Conservation (phyloP, 1,140 invertebrate species). For the Drosophila mayri region DNA sequence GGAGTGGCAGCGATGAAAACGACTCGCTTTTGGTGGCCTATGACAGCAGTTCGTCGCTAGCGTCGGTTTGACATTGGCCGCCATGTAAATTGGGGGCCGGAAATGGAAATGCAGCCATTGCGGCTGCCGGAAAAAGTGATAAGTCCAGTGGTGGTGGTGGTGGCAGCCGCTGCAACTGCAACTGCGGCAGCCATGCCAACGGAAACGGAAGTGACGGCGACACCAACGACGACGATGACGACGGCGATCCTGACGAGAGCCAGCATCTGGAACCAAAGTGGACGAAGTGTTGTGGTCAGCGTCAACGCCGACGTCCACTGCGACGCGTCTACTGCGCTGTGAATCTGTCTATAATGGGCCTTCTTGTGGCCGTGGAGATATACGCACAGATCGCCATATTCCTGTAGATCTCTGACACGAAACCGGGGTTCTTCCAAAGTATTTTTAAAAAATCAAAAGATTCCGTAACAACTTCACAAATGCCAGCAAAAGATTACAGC, state of each 20-base stretch:
- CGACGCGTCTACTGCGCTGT: conserved; percentile 84
- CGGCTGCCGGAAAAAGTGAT: conserved; percentile 27
- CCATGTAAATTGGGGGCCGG: conserved; percentile 79
- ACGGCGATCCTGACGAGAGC: conserved; percentile 48
- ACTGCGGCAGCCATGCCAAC: conserved; percentile 11
- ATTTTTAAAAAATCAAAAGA: not conserved
- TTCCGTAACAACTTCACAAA: not conserved
- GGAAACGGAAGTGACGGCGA: conserved; percentile 10
- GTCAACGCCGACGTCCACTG: conserved; percentile 84
- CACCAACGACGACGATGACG: conserved; percentile 14
- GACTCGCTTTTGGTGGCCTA: conserved; percentile 85
- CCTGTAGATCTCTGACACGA: conserved; percentile 52
- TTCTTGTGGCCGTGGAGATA: conserved; percentile 79
- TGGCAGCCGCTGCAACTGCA: conserved; percentile 15
- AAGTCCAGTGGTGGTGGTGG: not conserved
- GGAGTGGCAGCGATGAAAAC: conserved; percentile 84
- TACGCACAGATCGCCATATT: conserved; percentile 82
- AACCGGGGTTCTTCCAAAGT: conserved; percentile 1
- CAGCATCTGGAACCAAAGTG: conserved; percentile 53
- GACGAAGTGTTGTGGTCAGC: conserved; percentile 68
- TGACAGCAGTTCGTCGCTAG: conserved; percentile 84
- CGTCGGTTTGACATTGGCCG: conserved; percentile 85
- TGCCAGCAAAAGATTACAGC: conserved; percentile 15
- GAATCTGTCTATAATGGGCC: conserved; percentile 74
- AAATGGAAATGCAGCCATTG: conserved; percentile 64